Evolutionary conservation across 2,797 vertebrate species (phyloP), one percentile per base, ranked within the genome.

Genomic region (Rallus crepitans): DNA sequence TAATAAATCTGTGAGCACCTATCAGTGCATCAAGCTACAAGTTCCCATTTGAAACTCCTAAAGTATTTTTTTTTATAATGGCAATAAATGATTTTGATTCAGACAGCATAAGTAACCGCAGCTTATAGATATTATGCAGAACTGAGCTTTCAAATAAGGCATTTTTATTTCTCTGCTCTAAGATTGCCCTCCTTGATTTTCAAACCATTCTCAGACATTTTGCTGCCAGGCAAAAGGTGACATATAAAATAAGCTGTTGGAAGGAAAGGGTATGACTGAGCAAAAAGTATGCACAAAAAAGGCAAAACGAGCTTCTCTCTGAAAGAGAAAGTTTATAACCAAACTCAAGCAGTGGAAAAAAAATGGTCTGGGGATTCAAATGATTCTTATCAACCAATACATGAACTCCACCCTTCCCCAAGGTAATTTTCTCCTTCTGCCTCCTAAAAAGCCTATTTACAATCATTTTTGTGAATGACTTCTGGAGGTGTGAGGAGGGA

Each of bases 71-170:
- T 96, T 95, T 91, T 37, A 92, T 94, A 90, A 88, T 57, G 47
- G 80, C 52, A 79, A 70, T 91, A 93, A 91, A 93, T 77, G 4
- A 77, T 92, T 92, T 94, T 87, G 53, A 96, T 93, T 96, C 92
- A 96, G 64, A 90, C 53, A 87, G 81, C 56, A 61, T 82, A 92
- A 93, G 48, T 77, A 93, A 91, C 85, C 82, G 33, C 53, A 94
- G 31, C 50, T 84, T 82, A 85, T 10, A 88, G 60, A 88, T 71
- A 92, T 37, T 82, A 90, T 59, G 30, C 68, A 78, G 66, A 94
- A 84, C 31, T 56, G 73, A 90, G 24, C 56, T 87, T 85, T 60
- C 60, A 95, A 95, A 95, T 61, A 89, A 78, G 53, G 53, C 53
- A 82, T 73, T 96, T 94, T 95, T 92, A 83, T 93, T 95, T 90